phyloP scores from a whole-genome alignment of 1,140 invertebrate genomes.

The Oreohelix idahoensis region DNA sequence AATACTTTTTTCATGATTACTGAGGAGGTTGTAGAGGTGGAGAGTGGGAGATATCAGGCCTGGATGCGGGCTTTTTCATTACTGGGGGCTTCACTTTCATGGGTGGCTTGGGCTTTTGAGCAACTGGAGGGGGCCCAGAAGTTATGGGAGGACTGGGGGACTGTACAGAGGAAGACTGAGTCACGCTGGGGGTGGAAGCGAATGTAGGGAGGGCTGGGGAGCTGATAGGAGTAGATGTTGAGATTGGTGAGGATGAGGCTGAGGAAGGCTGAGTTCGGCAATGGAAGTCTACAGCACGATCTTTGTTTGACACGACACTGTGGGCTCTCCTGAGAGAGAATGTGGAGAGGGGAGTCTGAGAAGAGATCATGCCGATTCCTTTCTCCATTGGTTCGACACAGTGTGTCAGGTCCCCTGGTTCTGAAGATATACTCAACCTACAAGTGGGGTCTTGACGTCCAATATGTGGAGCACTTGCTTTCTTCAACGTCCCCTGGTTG shows the following conservation, averaged over 20 bases:
- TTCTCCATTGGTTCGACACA: conserved; percentile 74
- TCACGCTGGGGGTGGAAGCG: background rate
- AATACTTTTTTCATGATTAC: background rate
- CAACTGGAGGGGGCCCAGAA: conserved; percentile 54
- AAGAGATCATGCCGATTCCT: conserved; percentile 69
- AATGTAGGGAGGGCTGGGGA: background rate
- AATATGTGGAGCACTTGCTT: conserved; percentile 72
- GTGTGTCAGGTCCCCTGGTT: conserved; percentile 41
- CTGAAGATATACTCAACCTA: conserved; percentile 42
- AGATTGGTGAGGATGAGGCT: background rate
- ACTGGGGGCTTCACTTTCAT: conserved; percentile 83
- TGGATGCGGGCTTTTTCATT: conserved; percentile 76
- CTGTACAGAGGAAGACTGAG: background rate
- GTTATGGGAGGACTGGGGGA: conserved; percentile 8
- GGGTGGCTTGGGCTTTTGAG: conserved; percentile 79
- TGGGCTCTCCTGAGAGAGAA: conserved; percentile 5
- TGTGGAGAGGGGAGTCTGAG: background rate
- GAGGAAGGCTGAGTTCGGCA: background rate
- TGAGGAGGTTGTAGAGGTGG: conserved; percentile 7
- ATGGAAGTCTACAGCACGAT: background rate
- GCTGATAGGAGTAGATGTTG: conserved; percentile 11
- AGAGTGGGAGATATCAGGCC: conserved; percentile 8
- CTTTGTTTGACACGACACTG: background rate
- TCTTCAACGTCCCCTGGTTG: conserved; percentile 87
- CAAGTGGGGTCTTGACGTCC: conserved; percentile 60